Base-by-base conservation (phyloP, 1,140 invertebrate species). In the Heliconius nattereri region DNA sequence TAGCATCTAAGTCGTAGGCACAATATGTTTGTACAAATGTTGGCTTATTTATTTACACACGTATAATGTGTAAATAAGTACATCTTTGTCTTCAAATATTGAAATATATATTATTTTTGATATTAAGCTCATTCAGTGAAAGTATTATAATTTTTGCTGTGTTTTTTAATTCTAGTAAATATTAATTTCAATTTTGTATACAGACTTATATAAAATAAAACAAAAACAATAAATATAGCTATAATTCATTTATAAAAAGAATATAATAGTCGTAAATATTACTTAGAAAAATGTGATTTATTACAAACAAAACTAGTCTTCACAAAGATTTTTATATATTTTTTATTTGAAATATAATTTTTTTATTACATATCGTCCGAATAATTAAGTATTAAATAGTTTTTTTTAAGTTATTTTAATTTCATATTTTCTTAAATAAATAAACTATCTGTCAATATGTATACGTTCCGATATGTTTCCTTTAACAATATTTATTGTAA, bases 1-100 rank as follows among this genome's bases (percentile, higher is more conserved):
- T 76, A 72, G 29, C 29, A 45, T 37, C 7, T 19, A 73, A 71
- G 52, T 80, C 52, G 40, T 80, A 77, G n/a, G 26, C 29, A 71
- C 20, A 73, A 71, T 81, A 81, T 81, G 78, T 81, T 81, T 81
- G 13, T 70, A 78, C 54, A 74, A 77, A 74, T 71, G 9, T 37
- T 60, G 23, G 60, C 60, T 66, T 66, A 26, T 8, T 57, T 23
- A 23, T 23, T 26, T 66, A 66, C 60, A 13, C 26, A 29, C 5
- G 13, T 26, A 26, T 11, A 66, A 26, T 19, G 3, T 16, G 3
- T 11, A 26, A n/a, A 23, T n/a, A n/a, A 60, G 3, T 23, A 60
- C 9, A 23, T 60, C 26, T 0, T 60, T 23, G n/a, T 23, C n/a
- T 60, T 60, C n/a, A 26, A 66, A 16, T 66, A 23, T 26, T 26